Evolutionary conservation across 2,888 invertebrate species (phyloP).

Genomic region (Sclerodermus sp.): DNA sequence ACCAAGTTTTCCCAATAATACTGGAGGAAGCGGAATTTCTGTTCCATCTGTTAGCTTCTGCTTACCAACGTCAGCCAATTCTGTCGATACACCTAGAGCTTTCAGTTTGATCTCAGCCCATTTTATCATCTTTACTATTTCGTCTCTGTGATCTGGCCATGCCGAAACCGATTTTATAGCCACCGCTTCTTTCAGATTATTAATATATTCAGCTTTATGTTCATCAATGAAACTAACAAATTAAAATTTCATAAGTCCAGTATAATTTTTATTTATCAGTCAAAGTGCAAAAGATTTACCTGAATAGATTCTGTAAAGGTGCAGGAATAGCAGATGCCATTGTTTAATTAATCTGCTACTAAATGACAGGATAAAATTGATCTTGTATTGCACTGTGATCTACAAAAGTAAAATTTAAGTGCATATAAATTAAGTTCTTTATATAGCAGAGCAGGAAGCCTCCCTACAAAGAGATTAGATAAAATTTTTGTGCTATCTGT

Average conservation of each 20-base stretch:
- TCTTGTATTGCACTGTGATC: too few species aligned
- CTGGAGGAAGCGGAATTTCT: slow-evolving; percentile 80
- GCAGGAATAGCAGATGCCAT: slow-evolving; percentile 37
- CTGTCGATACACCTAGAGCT: slow-evolving; percentile 70
- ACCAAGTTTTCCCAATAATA: slow-evolving; percentile 78
- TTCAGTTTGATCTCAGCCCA: slow-evolving; percentile 75
- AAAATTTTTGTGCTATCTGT: too few species aligned
- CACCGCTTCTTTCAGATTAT: slow-evolving; percentile 80
- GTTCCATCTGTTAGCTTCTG: slow-evolving; percentile 74
- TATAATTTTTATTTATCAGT: neutral
- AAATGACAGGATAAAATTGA: too few species aligned
- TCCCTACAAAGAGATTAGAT: too few species aligned
- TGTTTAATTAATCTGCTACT: too few species aligned
- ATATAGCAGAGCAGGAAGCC: too few species aligned
- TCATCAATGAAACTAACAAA: slow-evolving; percentile 73
- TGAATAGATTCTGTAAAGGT: slow-evolving; percentile 37
- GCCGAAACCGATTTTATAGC: slow-evolving; percentile 95
- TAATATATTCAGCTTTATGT: slow-evolving; percentile 75
- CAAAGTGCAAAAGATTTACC: slow-evolving; percentile 26
- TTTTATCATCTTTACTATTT: slow-evolving; percentile 82
- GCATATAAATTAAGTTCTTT: too few species aligned
- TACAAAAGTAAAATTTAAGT: too few species aligned
- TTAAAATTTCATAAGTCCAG: slow-evolving; percentile 1
- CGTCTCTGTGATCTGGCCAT: slow-evolving; percentile 78
- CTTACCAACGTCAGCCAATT: slow-evolving; percentile 75